These are phyloP conservation scores for Cataglyphis cursor DNA, from an alignment of 2,888 invertebrate genomes.

Conservation along the genomic window DNA sequence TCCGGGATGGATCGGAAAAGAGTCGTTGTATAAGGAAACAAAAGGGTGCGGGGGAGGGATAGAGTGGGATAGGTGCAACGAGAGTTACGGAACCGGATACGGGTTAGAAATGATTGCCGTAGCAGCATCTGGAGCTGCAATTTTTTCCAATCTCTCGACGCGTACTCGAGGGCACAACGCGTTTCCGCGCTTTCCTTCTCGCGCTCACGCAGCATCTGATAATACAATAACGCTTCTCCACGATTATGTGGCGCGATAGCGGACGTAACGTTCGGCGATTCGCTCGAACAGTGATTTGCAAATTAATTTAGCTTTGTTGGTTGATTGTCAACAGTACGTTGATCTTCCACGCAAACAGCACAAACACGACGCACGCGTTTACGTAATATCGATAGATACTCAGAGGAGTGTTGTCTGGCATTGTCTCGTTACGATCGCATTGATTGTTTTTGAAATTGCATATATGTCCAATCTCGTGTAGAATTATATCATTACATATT, in stretches of 20 bases:
- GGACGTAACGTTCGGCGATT: constrained; percentile 41
- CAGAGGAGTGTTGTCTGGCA: constrained; percentile 1
- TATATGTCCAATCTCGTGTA: not conserved
- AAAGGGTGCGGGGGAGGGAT: constrained; percentile 53
- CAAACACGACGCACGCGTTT: constrained; percentile 6
- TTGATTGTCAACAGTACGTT: constrained; percentile 54
- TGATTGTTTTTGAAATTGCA: constrained; percentile 3
- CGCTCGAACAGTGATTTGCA: constrained; percentile 66
- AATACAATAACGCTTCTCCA: constrained; percentile 17
- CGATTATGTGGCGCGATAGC: constrained; percentile 1
- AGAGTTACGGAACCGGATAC: constrained; percentile 80
- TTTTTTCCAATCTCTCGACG: constrained; percentile 83
- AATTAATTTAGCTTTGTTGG: constrained; percentile 72
- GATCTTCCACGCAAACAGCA: constrained; percentile 68
- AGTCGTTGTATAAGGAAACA: constrained; percentile 63
- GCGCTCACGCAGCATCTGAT: not conserved
- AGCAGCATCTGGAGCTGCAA: constrained; percentile 84
- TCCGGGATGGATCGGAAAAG: constrained; percentile 53
- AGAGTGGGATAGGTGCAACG: constrained; percentile 62
- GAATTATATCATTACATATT: not conserved
- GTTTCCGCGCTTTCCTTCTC: constrained; percentile 16
- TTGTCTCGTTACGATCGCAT: not conserved
- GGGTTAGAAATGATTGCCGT: constrained; percentile 85
- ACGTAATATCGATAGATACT: constrained; percentile 56
- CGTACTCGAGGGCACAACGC: constrained; percentile 69